Base-by-base conservation (phyloP, 2,888 invertebrate species). In the Drosophila pseudotalamancana region DNA sequence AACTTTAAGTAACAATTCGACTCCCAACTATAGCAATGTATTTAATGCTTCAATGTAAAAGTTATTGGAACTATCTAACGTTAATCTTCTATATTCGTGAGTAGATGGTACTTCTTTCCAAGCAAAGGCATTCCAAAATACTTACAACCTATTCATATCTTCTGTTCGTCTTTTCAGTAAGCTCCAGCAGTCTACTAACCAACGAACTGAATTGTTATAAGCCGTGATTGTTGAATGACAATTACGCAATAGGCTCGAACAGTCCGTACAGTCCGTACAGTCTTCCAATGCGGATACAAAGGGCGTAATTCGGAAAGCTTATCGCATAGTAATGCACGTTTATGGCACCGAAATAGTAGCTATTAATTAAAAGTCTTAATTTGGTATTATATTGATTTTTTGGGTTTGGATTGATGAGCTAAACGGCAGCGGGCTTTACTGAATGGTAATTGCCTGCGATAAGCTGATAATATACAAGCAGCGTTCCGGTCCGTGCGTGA, bases 341-440 rank as follows among this genome's bases (percentile, higher is more conserved):
- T 82, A 85, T 82, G 54, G 50, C 68, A 37, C 21, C 56, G 25
- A 16, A 66, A 69, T 62, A 56, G 70, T 57, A 56, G 54, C 56
- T 45, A 63, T 69, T 81, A 74, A 81, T 81, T 82, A 81, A 85
- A 77, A 72, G 72, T 72, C 77, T 67, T 73, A 60, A 42, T 71
- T 46, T 75, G 63, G 25, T 43, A 67, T 29, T 29, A 61, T 82
- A 85, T 81, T 82, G 77, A 85, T 81, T 82, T 77, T 59, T 32
- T 51, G 39, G 53, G 50, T 55, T 61, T 48, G 32, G 65, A 73
- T 74, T 68, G 72, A 68, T 72, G 77, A 29, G 64, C 37, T 64
- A 56, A 69, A 35, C 45, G 59, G 43, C 49, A 60, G 34, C 46
- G 32, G 14, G 50, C 32, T 35, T 39, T 14, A 37, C 16, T 75